phyloP scores from a whole-genome alignment of 2,888 invertebrate species.

The Yponomeuta cagnagella region DNA sequence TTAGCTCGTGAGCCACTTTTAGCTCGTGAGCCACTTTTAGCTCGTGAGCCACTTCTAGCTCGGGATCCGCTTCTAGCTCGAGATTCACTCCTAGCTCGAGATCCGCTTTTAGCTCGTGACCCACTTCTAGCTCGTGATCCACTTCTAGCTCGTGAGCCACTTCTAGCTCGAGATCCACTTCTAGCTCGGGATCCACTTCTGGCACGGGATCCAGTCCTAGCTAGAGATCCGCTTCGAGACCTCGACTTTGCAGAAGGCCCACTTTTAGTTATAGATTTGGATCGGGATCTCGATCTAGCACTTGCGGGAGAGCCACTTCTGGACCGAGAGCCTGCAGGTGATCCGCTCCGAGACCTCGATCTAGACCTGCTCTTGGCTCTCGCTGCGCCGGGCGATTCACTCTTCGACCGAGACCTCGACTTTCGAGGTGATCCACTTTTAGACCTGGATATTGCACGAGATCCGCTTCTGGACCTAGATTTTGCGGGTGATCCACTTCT shows the following conservation, averaged over 20 bases:
- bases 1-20: neutral
- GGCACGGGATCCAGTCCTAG: slow-evolving; percentile 16
- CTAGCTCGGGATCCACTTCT: too few relatives aligned
- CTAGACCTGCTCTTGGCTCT: slow-evolving; percentile 21
- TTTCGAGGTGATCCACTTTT: slow-evolving; percentile 18
- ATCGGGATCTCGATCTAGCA: slow-evolving; percentile 28
- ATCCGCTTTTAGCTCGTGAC: too few relatives aligned
- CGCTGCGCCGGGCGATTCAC: neutral
- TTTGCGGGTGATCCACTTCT: slow-evolving; percentile 27
- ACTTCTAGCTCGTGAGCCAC: too few relatives aligned
- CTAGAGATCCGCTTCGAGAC: slow-evolving; percentile 31
- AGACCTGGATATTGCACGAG: slow-evolving; percentile 26
- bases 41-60: too few relatives aligned
- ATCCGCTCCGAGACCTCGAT: slow-evolving; percentile 22
- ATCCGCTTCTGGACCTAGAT: slow-evolving; percentile 22
- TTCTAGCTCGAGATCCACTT: too few relatives aligned
- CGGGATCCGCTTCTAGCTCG: too few relatives aligned
- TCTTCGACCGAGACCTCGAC: slow-evolving; percentile 2
- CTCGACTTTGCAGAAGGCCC: slow-evolving; percentile 31
- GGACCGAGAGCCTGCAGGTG: slow-evolving; percentile 28
- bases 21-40: too few relatives aligned
- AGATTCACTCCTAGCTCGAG: too few relatives aligned
- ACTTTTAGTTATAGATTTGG: slow-evolving; percentile 37
- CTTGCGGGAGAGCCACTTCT: slow-evolving; percentile 15
- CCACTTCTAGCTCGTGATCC: too few relatives aligned